These are phyloP conservation scores for Enteromius paludinosus DNA, from an alignment of 2,797 vertebrate species.

Conservation along the genomic window DNA sequence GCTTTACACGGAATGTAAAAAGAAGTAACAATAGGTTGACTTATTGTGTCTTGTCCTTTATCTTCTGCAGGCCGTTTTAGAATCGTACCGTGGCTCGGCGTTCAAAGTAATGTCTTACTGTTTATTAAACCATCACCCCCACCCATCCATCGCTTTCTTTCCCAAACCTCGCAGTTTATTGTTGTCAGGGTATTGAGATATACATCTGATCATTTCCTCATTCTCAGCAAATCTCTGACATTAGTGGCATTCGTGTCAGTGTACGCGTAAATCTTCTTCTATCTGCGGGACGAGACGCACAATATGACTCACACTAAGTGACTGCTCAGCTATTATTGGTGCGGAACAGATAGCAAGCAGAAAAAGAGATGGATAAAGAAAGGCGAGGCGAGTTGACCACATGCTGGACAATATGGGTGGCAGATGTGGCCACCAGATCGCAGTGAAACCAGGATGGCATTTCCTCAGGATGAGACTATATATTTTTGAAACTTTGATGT, in stretches of 20 bases:
- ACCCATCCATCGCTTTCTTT: slow-evolving; percentile 20
- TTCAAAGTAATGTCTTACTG: slow-evolving; percentile 45
- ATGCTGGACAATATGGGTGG: slow-evolving; percentile 80
- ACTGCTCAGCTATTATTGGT: slow-evolving; percentile 66
- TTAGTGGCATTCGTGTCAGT: slow-evolving; percentile 45
- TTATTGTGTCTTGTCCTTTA: slow-evolving; percentile 52
- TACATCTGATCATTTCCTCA: slow-evolving; percentile 61
- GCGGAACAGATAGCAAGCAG: slow-evolving; percentile 57
- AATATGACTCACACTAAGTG: slow-evolving; percentile 71
- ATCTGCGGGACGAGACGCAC: slow-evolving; percentile 35
- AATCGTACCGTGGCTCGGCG: background rate
- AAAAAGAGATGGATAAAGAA: slow-evolving; percentile 72
- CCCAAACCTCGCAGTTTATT: slow-evolving; percentile 32
- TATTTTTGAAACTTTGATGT: slow-evolving; percentile 87
- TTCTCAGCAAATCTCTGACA: slow-evolving; percentile 59
- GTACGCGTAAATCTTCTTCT: slow-evolving; percentile 58
- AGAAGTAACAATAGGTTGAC: slow-evolving; percentile 35
- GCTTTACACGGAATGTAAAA: slow-evolving; percentile 16
- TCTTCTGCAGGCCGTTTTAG: slow-evolving; percentile 26
- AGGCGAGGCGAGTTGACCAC: slow-evolving; percentile 73
- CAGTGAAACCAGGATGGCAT: slow-evolving; percentile 86
- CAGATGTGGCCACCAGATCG: slow-evolving; percentile 82
- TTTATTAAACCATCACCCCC: slow-evolving; percentile 49
- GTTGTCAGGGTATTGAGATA: slow-evolving; percentile 38
- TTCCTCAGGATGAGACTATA: slow-evolving; percentile 87